These are phyloP conservation scores for Thaumatotibia leucotreta DNA, from an alignment of 1,140 invertebrate genomes.

Conservation along the genomic window DNA sequence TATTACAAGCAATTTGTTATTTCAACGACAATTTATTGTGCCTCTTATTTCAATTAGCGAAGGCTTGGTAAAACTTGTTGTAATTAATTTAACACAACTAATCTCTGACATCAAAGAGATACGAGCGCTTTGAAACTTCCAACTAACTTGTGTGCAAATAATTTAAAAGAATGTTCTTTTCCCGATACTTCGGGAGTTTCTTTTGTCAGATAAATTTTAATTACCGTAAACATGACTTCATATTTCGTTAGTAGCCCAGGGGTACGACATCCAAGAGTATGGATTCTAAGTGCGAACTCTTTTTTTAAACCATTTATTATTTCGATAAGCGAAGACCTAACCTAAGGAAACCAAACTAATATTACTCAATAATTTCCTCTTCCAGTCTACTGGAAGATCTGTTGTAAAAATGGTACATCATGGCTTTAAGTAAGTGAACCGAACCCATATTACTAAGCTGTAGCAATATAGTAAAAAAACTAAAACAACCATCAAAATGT, in stretches of 20 bases:
- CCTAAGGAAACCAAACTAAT: no score
- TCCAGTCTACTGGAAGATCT: no score
- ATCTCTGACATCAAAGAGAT: conserved; percentile 3
- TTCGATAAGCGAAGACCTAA: no score
- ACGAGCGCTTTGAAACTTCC: conserved; percentile 2
- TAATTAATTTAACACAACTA: conserved; percentile 12
- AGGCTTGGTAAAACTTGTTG: not conserved
- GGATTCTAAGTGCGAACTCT: no score
- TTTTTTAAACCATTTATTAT: no score
- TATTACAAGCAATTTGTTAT: not conserved
- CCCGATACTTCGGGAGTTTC: not conserved
- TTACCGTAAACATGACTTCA: not conserved
- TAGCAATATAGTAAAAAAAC: no score
- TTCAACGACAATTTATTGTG: not conserved
- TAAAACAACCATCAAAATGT: no score
- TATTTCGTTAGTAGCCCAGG: not conserved
- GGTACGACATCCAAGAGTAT: no score
- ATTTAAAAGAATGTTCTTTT: conserved; percentile 5
- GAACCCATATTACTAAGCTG: no score
- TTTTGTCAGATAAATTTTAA: not conserved
- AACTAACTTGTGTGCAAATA: conserved; percentile 1
- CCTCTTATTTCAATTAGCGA: not conserved
- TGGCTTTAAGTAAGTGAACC: no score
- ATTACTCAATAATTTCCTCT: no score
- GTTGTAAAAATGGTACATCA: no score